Evolutionary conservation across 2,113 vertebrate species (phyloP).

Genomic region (Alces alces): DNA sequence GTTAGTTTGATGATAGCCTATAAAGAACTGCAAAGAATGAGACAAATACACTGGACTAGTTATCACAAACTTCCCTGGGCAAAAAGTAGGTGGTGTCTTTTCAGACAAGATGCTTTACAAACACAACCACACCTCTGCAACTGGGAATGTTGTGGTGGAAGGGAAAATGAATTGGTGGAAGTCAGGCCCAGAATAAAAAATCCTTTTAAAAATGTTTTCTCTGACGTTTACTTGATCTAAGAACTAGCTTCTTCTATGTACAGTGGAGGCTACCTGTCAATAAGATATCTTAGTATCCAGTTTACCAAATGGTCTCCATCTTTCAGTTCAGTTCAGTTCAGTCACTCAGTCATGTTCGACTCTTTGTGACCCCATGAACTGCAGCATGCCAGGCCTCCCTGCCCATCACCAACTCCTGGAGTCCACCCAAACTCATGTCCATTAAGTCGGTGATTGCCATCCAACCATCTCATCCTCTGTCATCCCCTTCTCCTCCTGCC

Average conservation of each 20-base stretch:
- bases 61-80: conserved; percentile 13
- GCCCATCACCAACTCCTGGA: neutral
- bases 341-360: neutral
- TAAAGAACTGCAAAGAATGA: conserved; percentile 27
- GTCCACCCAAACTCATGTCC: neutral
- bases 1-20: neutral
- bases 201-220: conserved; percentile 3
- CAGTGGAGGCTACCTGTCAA: neutral
- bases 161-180: neutral
- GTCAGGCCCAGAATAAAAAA: neutral
- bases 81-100: conserved; percentile 6
- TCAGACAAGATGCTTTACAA: conserved; percentile 24
- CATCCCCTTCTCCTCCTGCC: neutral
- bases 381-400: neutral
- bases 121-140: neutral
- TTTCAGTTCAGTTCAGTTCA: neutral
- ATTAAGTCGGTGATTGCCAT: neutral
- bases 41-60: neutral
- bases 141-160: conserved; percentile 9
- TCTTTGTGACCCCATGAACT: neutral
- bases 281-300: neutral
- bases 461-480: neutral
- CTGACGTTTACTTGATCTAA: neutral
- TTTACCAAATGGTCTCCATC: neutral
- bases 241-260: neutral